Evolutionary conservation across 2,888 invertebrate species (phyloP).

Genomic region (Euclidia mi): DNA sequence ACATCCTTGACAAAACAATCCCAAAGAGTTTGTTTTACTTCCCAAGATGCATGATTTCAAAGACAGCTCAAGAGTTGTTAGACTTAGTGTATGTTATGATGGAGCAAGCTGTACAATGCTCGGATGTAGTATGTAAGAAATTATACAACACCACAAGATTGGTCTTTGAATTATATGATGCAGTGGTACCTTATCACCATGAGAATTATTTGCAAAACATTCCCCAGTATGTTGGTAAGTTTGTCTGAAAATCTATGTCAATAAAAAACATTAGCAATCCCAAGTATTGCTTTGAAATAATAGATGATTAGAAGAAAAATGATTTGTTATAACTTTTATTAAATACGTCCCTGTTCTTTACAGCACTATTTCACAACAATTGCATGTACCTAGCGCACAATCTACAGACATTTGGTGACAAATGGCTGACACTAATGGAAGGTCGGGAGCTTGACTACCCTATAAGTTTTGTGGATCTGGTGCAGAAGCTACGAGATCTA

Average conservation of each 20-base stretch:
- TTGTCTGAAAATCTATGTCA: not conserved
- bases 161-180: slow-evolving; percentile 94
- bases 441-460: slow-evolving; percentile 87
- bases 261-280: too few species aligned
- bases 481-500: slow-evolving; percentile 91
- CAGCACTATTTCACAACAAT: slow-evolving; percentile 97
- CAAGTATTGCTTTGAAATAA: too few species aligned
- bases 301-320: not conserved
- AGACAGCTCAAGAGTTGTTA: slow-evolving; percentile 91
- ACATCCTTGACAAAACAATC: slow-evolving; percentile 79
- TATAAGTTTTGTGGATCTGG: slow-evolving; percentile 92
- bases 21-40: slow-evolving; percentile 85
- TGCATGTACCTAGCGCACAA: slow-evolving; percentile 96
- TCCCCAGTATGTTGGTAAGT: slow-evolving; percentile 95
- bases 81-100: slow-evolving; percentile 91
- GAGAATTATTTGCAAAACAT: slow-evolving; percentile 94
- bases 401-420: slow-evolving; percentile 91
- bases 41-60: slow-evolving; percentile 90
- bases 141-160: slow-evolving; percentile 93
- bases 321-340: too few species aligned
- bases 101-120: slow-evolving; percentile 91
- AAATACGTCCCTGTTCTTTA: too few species aligned
- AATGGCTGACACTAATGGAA: slow-evolving; percentile 92
- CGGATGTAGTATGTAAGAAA: slow-evolving; percentile 91
- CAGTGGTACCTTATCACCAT: slow-evolving; percentile 94